These are phyloP conservation scores for Salvelinus namaycush DNA, from an alignment of 2,113 vertebrate genomes.

Conservation along the genomic window DNA sequence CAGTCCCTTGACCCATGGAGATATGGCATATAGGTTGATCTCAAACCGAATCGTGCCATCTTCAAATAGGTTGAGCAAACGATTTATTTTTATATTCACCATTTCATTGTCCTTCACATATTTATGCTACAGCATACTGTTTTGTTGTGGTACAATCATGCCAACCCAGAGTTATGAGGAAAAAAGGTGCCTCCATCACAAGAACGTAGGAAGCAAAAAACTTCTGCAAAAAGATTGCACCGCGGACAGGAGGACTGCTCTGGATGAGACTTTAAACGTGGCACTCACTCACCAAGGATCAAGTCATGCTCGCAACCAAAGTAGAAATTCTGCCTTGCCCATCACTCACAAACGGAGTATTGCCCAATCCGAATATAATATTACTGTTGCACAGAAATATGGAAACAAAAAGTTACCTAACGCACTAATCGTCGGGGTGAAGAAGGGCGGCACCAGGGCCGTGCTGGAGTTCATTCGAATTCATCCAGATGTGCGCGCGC, in stretches of 20 bases:
- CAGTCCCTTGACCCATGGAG: conserved; percentile 81
- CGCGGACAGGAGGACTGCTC: conserved; percentile 50
- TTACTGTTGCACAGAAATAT: conserved; percentile 65
- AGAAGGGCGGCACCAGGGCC: conserved; percentile 93
- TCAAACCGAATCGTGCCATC: conserved; percentile 75
- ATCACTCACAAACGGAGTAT: conserved; percentile 33
- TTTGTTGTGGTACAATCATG: conserved; percentile 79
- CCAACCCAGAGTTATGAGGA: conserved; percentile 70
- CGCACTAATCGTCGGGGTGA: conserved; percentile 92
- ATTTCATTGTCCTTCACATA: conserved; percentile 86
- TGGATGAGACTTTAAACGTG: conserved; percentile 25
- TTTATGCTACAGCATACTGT: conserved; percentile 85
- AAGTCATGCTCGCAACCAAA: conserved; percentile 43
- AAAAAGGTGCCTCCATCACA: conserved; percentile 71
- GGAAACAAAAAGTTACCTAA: conserved; percentile 87
- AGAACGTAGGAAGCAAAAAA: conserved; percentile 76
- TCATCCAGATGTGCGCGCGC: conserved; percentile 92
- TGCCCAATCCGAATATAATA: conserved; percentile 48
- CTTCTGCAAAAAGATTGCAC: conserved; percentile 80
- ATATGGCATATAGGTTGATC: conserved; percentile 88
- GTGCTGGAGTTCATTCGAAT: conserved; percentile 95
- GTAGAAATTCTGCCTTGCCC: conserved; percentile 29
- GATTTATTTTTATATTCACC: conserved; percentile 83
- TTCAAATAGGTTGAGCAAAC: conserved; percentile 80
- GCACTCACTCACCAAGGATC: conserved; percentile 35